A percentile compares a stretch with the other conserved stretches of the same genome.
Conservation (phyloP, 2,113 vertebrate species). For the Cynocephalus volans region DNA sequence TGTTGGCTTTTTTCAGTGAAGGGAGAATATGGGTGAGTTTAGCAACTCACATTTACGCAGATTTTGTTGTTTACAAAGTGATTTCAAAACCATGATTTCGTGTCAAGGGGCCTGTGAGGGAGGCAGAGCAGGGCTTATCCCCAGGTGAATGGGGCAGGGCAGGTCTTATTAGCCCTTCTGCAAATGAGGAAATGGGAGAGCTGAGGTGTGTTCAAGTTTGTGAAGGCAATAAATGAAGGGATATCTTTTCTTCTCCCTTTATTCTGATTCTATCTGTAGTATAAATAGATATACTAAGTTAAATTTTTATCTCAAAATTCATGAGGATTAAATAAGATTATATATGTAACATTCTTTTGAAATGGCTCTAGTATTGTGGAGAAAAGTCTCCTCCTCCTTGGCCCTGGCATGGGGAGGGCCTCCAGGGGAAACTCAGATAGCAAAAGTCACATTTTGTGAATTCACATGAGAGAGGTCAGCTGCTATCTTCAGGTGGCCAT, state of each 20-base stretch:
- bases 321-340: not conserved
- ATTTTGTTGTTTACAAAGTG: conserved; percentile 48
- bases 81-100: conserved; percentile 41
- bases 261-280: not conserved
- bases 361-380: not conserved
- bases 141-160: fast-evolving
- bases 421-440: not conserved
- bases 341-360: not conserved
- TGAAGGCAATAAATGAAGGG: not conserved
- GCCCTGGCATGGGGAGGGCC: not conserved
- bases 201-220: not conserved
- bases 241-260: not conserved
- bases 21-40: not conserved
- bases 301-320: conserved; percentile 22
- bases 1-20: not conserved
- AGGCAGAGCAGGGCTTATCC: not conserved
- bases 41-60: not conserved
- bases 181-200: not conserved
- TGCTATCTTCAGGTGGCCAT: not conserved
- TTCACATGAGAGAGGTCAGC: not conserved
- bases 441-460: not conserved
- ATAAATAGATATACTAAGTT: not conserved
- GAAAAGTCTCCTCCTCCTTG: not conserved
- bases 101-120: not conserved
- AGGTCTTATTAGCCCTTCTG: not conserved